A percentile compares a stretch with the other conserved stretches of the same genome.
Evolutionary conservation across 2,797 vertebrate genomes (phyloP).

Genomic region (Pyrocephalus nanus): DNA sequence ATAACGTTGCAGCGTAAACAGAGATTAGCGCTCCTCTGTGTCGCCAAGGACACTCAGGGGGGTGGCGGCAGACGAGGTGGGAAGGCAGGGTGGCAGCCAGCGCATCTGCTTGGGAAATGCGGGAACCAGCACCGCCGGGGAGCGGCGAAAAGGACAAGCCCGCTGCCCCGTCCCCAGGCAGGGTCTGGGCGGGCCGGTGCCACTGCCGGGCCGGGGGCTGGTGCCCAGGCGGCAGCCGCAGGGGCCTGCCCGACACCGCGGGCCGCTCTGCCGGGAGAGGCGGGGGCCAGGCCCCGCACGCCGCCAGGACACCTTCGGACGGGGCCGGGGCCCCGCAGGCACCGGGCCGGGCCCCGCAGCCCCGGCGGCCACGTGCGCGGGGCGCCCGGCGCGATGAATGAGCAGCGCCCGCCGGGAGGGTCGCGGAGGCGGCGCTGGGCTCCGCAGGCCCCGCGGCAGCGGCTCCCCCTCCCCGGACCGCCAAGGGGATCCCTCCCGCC

Average conservation of each 20-base stretch:
- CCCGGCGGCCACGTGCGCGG: background rate
- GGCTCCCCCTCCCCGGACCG: background rate
- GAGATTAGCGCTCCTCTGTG: background rate
- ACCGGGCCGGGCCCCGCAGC: background rate
- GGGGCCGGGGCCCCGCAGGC: background rate
- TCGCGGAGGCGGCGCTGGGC: no score
- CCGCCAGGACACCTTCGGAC: background rate
- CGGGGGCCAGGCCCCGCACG: background rate
- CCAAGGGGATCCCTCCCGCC: no score
- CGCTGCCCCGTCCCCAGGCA: fast-evolving
- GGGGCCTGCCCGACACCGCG: background rate
- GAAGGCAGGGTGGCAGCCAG: background rate
- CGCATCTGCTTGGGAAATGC: background rate
- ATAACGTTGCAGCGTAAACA: background rate
- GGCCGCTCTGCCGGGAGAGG: background rate
- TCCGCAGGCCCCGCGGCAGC: background rate
- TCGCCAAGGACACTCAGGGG: background rate
- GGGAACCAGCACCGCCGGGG: background rate
- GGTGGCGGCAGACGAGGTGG: background rate
- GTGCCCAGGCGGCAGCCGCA: background rate
- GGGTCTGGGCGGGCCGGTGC: background rate
- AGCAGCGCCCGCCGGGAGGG: background rate
- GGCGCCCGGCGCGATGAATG: slow-evolving; percentile 20
- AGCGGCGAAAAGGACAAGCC: background rate
- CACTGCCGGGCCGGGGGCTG: background rate